phyloP scores from a whole-genome alignment of 2,113 vertebrate species.

The Vulpes lagopus region DNA sequence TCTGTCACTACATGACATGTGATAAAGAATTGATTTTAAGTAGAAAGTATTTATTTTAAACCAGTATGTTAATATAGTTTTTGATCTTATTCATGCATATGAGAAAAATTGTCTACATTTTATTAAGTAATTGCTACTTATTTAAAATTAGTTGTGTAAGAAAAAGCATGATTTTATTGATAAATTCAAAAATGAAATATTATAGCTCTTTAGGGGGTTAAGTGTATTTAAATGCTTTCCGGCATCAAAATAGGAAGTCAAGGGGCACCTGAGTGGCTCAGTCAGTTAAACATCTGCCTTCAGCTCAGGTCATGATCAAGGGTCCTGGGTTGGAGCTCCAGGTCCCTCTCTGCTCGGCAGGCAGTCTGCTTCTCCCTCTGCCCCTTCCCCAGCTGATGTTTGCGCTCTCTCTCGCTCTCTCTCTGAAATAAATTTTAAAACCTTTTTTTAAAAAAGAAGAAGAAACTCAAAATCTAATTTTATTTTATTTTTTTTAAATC shows the following conservation, averaged over 20 bases:
- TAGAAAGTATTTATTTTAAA: slow-evolving; percentile 51
- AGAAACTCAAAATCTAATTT: neutral
- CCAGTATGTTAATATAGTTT: neutral
- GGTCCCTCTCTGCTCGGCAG: no score
- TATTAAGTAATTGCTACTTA: slow-evolving; percentile 5
- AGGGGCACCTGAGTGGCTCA: no score
- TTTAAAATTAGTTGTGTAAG: slow-evolving; percentile 27
- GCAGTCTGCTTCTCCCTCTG: no score
- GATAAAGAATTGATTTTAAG: slow-evolving; percentile 34
- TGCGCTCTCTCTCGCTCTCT: no score
- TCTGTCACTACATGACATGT: neutral
- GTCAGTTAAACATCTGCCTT: no score
- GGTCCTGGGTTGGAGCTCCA: no score
- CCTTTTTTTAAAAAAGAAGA: neutral
- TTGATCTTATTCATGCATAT: neutral
- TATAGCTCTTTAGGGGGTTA: neutral
- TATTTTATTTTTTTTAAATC: neutral
- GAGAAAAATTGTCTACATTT: neutral
- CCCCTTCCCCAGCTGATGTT: no score
- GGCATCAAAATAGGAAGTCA: neutral
- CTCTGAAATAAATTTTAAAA: no score
- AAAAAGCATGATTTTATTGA: neutral
- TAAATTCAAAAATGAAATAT: slow-evolving; percentile 55
- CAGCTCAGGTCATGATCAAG: no score
- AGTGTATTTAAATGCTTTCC: slow-evolving; percentile 40